Percentiles rank a stretch among this genome's conserved stretches.
Evolutionary conservation across 2,113 vertebrate genomes (phyloP).

Genomic region (Oenanthe melanoleuca): DNA sequence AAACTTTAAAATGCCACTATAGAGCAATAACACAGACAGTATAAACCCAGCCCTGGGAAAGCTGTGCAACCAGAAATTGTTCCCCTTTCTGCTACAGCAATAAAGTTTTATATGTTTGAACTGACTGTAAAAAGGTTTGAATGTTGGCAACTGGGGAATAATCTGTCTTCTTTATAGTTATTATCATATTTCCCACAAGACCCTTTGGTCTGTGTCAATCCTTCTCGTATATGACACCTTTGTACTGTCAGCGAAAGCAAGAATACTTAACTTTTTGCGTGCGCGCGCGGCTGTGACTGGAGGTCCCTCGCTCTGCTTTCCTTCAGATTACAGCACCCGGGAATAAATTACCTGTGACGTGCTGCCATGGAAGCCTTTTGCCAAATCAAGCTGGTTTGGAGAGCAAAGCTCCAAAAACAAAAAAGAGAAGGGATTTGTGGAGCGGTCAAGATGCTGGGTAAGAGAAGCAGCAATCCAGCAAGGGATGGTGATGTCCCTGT

Average conservation of each 20-base stretch:
- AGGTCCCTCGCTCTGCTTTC: conserved; percentile 77
- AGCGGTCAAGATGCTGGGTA: background rate
- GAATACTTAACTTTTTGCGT: conserved; percentile 77
- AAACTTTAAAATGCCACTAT: conserved; percentile 98
- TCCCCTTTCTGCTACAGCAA: conserved; percentile 93
- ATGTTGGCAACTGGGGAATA: conserved; percentile 95
- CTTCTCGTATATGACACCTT: conserved; percentile 88
- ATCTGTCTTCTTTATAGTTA: conserved; percentile 95
- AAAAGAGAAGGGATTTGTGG: background rate
- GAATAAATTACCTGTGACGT: conserved; percentile 81
- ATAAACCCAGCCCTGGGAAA: conserved; percentile 93
- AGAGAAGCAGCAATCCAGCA: background rate
- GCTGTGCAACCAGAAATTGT: conserved; percentile 85
- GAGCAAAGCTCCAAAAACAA: background rate
- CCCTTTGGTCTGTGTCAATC: conserved; percentile 88
- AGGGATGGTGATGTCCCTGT: background rate
- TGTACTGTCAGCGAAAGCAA: conserved; percentile 86
- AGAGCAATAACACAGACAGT: conserved; percentile 92
- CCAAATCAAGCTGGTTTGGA: conserved; percentile 70
- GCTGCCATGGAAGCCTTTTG: conserved; percentile 70
- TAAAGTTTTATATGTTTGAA: conserved; percentile 99
- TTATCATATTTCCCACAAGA: conserved; percentile 92
- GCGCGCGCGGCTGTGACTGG: conserved; percentile 56
- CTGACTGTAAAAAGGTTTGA: conserved; percentile 96
- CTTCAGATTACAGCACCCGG: conserved; percentile 77